Percentiles rank a stretch among this genome's conserved stretches.
Evolutionary conservation across 2,797 vertebrate species (phyloP).

Genomic region (Echiichthys vipera): DNA sequence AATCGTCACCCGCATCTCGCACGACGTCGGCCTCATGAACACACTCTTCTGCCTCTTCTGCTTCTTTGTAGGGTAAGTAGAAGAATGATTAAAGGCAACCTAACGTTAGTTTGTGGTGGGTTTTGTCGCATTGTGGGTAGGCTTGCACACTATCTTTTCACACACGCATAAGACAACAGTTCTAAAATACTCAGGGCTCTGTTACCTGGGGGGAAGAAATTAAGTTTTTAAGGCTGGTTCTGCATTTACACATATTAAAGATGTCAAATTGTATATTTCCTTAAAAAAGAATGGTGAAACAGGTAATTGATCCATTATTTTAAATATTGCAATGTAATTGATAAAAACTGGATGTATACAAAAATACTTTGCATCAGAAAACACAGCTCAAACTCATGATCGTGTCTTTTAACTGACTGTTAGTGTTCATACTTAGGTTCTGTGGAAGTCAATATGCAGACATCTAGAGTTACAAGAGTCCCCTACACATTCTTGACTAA

Average conservation of each 20-base stretch:
- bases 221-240: not conserved
- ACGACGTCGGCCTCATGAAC: constrained; percentile 96
- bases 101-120: not conserved
- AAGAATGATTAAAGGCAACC: not conserved
- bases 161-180: not conserved
- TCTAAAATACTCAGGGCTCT: not conserved
- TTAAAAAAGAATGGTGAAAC: not conserved
- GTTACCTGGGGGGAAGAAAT: too few relatives aligned
- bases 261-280: not conserved
- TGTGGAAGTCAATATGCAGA: not conserved
- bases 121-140: not conserved
- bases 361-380: not conserved
- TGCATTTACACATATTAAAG: not conserved
- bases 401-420: not conserved
- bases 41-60: constrained; percentile 97
- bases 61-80: constrained; percentile 95
- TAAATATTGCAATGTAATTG: not conserved
- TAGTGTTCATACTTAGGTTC: not conserved
- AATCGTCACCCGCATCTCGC: constrained; percentile 94
- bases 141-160: too few relatives aligned
- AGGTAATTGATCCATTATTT: not conserved
- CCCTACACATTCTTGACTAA: not conserved
- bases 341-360: not conserved
- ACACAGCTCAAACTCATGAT: not conserved
- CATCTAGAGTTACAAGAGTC: not conserved